Evolutionary conservation across 2,113 vertebrate genomes (phyloP).

Genomic region (Scolopax mira): DNA sequence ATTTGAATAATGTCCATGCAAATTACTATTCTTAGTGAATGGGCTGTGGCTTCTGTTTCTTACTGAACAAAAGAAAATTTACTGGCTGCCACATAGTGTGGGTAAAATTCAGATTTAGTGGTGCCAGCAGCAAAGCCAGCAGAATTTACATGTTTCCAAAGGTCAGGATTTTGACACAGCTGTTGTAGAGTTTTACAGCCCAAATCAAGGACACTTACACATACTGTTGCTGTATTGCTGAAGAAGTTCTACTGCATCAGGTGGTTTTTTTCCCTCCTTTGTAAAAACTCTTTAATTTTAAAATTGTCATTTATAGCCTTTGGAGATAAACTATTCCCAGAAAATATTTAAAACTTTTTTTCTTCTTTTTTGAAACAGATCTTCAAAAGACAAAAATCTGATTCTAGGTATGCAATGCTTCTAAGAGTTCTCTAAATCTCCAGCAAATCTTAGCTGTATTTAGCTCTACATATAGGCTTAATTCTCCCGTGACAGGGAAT

Average conservation of each 20-base stretch:
- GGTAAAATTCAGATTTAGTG: slow-evolving; percentile 11
- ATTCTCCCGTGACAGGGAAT: neutral
- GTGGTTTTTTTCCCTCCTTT: fast-evolving
- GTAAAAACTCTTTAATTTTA: neutral
- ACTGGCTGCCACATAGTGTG: neutral
- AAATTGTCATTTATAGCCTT: neutral
- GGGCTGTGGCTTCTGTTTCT: neutral
- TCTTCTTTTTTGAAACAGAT: neutral
- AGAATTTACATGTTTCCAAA: neutral
- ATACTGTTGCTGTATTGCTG: neutral
- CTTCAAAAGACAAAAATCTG: neutral
- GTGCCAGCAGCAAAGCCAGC: neutral
- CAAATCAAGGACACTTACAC: neutral
- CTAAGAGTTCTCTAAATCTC: neutral
- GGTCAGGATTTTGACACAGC: neutral
- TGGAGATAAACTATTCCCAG: neutral
- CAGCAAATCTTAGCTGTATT: neutral
- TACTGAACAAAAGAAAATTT: slow-evolving; percentile 1
- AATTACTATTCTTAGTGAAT: neutral
- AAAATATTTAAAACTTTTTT: neutral
- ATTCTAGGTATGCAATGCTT: neutral
- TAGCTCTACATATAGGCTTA: neutral
- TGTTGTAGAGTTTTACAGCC: neutral
- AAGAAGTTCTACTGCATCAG: neutral
- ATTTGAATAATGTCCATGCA: neutral